Evolutionary conservation across 2,113 vertebrate species (phyloP).

Genomic region (Genyomyrus donnyi): DNA sequence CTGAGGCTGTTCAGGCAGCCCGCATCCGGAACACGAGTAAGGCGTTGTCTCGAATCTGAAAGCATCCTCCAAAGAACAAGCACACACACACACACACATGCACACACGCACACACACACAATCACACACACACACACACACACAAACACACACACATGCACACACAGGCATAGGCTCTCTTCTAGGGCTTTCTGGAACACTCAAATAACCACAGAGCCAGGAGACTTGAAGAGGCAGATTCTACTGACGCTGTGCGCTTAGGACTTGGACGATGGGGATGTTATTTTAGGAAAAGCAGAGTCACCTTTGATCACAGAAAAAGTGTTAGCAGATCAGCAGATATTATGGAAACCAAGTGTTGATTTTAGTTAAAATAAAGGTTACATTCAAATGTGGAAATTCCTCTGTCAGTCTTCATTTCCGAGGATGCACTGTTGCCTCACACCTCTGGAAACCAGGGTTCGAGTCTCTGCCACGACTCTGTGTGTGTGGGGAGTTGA

Average conservation of each 20-base stretch:
- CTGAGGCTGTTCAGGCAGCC: background rate
- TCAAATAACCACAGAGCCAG: background rate
- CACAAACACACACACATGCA: background rate
- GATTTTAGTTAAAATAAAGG: constrained; percentile 2
- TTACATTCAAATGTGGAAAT: background rate
- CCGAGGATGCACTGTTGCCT: background rate
- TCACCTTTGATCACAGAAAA: background rate
- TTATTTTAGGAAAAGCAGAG: background rate
- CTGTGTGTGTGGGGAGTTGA: background rate
- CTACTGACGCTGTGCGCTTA: background rate
- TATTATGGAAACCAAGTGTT: background rate
- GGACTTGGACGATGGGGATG: background rate
- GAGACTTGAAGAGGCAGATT: background rate
- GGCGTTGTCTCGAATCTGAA: background rate
- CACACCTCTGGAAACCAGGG: background rate
- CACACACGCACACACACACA: background rate
- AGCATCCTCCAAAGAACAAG: background rate
- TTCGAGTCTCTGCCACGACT: background rate
- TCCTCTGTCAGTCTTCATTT: background rate
- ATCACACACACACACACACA: too few species aligned
- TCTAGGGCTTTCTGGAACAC: background rate
- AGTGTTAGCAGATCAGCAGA: background rate
- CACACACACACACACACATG: background rate
- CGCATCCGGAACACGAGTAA: background rate
- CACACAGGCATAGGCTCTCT: background rate